Conservation (phyloP, 1,140 invertebrate genomes). For the Luehdorfia chinensis region DNA sequence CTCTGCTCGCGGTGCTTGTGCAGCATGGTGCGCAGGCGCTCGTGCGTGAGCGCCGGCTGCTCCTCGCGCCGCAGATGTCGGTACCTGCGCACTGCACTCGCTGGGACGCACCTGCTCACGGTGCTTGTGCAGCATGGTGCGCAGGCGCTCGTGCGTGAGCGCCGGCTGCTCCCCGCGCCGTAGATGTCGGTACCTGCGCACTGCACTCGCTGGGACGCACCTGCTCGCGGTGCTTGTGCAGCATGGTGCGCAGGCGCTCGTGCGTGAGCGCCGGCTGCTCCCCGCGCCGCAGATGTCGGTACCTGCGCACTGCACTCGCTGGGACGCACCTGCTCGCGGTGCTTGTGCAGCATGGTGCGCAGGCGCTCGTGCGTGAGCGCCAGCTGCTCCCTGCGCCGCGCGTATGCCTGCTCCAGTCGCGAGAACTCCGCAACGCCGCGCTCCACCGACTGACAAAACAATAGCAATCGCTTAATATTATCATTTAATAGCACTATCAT, state of each 20-base stretch:
- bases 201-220: too few relatives aligned
- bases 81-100: too few relatives aligned
- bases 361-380: constrained; percentile 88
- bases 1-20: constrained; percentile 83
- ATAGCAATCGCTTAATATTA: too few relatives aligned
- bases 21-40: constrained; percentile 83
- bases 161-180: constrained; percentile 86
- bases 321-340: constrained; percentile 83
- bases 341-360: constrained; percentile 81
- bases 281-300: constrained; percentile 83
- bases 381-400: constrained; percentile 85
- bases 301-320: too few relatives aligned
- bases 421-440: constrained; percentile 89
- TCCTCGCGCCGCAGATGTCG: constrained; percentile 86
- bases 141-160: constrained; percentile 87
- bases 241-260: constrained; percentile 83
- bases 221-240: constrained; percentile 86
- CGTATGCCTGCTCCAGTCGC: constrained; percentile 84
- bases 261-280: constrained; percentile 87
- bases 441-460: constrained; percentile 84
- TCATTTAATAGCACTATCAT: too few relatives aligned
- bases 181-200: too few relatives aligned
- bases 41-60: constrained; percentile 86
- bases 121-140: constrained; percentile 82
- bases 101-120: too few relatives aligned